Conservation (phyloP, 2,888 invertebrate species). For the Aporophyla lueneburgensis region DNA sequence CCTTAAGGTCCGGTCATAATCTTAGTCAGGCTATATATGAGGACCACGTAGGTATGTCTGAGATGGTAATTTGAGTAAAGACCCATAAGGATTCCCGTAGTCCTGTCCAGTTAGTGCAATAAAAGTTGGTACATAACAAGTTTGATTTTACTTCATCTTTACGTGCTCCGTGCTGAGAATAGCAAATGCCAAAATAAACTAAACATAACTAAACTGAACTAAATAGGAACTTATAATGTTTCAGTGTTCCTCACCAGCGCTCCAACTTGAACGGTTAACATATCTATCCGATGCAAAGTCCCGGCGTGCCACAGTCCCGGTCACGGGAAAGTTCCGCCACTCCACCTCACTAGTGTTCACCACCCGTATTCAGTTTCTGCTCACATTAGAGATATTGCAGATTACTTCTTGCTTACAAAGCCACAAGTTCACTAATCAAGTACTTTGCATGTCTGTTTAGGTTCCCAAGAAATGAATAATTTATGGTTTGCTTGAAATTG, state of each 20-base stretch:
- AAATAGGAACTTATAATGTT: not conserved
- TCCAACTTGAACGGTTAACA: not conserved
- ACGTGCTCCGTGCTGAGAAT: not conserved
- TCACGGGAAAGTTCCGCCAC: conserved; percentile 7
- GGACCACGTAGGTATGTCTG: not conserved
- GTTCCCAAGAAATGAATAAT: conserved; percentile 33
- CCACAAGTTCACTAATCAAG: conserved; percentile 37
- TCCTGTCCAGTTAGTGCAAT: not conserved
- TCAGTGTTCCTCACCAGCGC: not conserved
- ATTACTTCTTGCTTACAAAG: conserved; percentile 43
- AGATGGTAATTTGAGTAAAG: not conserved
- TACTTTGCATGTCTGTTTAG: conserved; percentile 32
- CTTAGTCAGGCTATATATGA: no score
- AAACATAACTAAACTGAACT: no score
- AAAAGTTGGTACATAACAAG: not conserved
- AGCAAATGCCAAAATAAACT: no score
- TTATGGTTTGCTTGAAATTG: not conserved
- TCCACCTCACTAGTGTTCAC: conserved; percentile 39
- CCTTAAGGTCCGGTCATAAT: no score
- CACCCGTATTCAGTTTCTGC: conserved; percentile 20
- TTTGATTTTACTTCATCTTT: not conserved
- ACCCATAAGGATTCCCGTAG: not conserved
- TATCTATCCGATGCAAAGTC: conserved; percentile 14
- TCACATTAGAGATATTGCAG: conserved; percentile 52
- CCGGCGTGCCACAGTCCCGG: not conserved